Evolutionary conservation across 2,888 invertebrate species (phyloP).

Genomic region (Deilephila porcellus): DNA sequence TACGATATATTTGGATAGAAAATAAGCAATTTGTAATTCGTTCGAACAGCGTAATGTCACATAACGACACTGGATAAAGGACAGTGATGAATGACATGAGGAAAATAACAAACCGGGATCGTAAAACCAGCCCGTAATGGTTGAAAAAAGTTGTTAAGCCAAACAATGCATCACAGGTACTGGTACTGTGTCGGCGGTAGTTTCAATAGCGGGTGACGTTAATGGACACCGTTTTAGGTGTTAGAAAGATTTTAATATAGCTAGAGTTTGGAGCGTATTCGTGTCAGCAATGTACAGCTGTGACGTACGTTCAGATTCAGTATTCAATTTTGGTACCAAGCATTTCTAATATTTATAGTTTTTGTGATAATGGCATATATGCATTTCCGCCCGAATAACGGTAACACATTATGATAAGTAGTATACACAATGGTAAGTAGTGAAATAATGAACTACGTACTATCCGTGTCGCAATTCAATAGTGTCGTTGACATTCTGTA

Average conservation of each 20-base stretch:
- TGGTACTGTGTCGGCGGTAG: not conserved
- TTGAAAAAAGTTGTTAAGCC: slow-evolving; percentile 32
- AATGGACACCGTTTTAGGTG: not conserved
- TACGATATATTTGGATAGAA: slow-evolving; percentile 22
- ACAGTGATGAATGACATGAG: slow-evolving; percentile 33
- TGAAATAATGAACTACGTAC: no score
- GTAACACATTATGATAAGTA: no score
- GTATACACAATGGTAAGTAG: no score
- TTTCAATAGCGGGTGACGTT: slow-evolving; percentile 28
- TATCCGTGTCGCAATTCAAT: no score
- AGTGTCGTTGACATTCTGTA: no score
- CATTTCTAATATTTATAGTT: no score
- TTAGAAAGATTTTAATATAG: slow-evolving; percentile 29
- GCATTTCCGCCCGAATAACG: no score
- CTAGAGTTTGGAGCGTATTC: no score
- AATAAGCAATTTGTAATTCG: slow-evolving; percentile 30
- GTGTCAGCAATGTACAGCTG: no score
- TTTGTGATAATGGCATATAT: no score
- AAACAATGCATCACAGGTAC: slow-evolving; percentile 32
- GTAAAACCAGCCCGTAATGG: slow-evolving; percentile 34
- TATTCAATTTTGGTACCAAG: no score
- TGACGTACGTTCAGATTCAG: no score
- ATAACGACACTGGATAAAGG: slow-evolving; percentile 32
- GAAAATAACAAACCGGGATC: slow-evolving; percentile 34
- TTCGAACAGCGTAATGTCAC: slow-evolving; percentile 32